These are phyloP conservation scores for Otis tarda DNA, from an alignment of 2,113 vertebrate genomes.

Conservation along the genomic window DNA sequence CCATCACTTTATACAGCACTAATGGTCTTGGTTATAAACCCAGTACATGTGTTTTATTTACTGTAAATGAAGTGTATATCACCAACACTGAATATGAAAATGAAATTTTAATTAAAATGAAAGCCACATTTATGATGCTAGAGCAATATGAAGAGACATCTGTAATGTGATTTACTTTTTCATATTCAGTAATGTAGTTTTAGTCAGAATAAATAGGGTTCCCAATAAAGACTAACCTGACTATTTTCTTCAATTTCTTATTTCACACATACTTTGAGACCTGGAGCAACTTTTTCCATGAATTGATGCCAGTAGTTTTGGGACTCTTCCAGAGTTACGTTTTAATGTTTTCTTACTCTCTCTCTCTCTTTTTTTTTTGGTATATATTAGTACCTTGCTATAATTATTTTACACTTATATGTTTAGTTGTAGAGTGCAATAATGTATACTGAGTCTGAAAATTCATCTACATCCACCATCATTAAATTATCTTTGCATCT, in stretches of 20 bases:
- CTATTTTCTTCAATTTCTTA: slow-evolving; percentile 25
- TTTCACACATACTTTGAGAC: slow-evolving; percentile 31
- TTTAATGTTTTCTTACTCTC: not conserved
- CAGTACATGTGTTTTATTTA: not conserved
- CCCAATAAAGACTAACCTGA: not conserved
- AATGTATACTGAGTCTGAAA: not conserved
- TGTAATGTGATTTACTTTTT: not conserved
- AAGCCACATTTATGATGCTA: not conserved
- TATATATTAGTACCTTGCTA: not conserved
- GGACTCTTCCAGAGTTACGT: not conserved
- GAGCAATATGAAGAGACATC: not conserved
- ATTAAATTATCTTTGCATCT: not conserved
- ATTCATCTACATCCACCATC: not conserved
- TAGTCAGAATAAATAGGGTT: not conserved
- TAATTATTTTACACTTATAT: not conserved
- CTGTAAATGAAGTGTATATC: not conserved
- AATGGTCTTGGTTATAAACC: not conserved
- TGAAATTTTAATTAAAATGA: not conserved
- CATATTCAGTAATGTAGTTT: slow-evolving; percentile 4
- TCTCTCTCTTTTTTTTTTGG: not conserved
- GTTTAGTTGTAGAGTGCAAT: not conserved
- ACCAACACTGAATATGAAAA: not conserved
- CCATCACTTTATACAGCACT: not conserved
- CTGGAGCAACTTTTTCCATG: slow-evolving; percentile 13
- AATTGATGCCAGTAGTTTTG: not conserved